These are phyloP conservation scores for Suricata suricatta DNA, from an alignment of 2,113 vertebrate genomes.

Conservation along the genomic window DNA sequence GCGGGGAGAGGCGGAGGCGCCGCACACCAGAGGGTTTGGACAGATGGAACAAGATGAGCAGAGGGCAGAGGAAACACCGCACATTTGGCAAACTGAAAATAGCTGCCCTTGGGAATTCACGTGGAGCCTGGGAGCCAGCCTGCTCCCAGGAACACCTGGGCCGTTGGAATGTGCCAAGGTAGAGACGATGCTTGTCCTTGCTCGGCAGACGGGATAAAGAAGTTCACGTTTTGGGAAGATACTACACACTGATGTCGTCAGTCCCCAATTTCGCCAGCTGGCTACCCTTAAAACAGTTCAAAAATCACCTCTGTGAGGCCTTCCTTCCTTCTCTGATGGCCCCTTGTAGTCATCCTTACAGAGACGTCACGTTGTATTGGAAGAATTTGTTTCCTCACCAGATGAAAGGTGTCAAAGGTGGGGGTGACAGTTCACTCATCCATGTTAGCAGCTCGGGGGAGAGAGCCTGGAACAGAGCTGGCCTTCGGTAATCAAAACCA, in stretches of 20 bases:
- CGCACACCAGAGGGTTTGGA: neutral
- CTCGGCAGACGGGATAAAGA: neutral
- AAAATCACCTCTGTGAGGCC: neutral
- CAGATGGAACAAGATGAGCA: neutral
- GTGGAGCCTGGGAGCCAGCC: neutral
- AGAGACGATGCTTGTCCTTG: neutral
- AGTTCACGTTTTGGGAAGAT: neutral
- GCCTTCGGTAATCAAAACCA: neutral
- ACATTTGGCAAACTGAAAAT: neutral
- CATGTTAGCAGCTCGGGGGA: neutral
- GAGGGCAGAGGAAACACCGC: neutral
- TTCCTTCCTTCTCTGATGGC: neutral
- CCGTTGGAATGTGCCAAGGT: neutral
- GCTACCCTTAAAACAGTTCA: neutral
- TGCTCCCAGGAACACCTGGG: neutral
- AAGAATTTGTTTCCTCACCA: neutral
- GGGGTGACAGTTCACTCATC: neutral
- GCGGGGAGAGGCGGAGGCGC: accelerated
- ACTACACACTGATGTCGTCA: neutral
- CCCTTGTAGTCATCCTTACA: neutral
- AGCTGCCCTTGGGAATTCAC: neutral
- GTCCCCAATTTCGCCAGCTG: neutral
- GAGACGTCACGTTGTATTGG: neutral
- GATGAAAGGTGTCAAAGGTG: neutral
- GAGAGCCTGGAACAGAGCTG: neutral